Percentiles rank a stretch among this genome's conserved stretches.
Conservation (phyloP, 2,888 invertebrate species). For the Onthophagus sagittarius region DNA sequence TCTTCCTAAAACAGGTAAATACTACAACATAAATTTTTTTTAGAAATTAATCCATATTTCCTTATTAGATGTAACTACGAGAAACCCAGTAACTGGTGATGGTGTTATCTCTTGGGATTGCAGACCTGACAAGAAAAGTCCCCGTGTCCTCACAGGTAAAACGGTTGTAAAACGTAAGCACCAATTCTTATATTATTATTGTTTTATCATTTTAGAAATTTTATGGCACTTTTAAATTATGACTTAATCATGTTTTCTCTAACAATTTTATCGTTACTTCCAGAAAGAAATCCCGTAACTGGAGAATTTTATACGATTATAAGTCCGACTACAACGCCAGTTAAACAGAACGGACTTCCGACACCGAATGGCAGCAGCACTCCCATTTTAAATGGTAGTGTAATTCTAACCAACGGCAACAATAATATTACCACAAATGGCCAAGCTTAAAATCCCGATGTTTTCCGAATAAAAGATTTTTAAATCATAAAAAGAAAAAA, state of each 20-base stretch:
- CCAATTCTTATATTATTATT: not conserved
- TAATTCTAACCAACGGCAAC: slow-evolving; percentile 29
- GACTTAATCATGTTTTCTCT: not conserved
- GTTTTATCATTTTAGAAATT: not conserved
- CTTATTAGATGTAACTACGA: slow-evolving; percentile 44
- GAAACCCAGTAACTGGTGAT: slow-evolving; percentile 48
- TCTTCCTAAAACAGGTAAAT: slow-evolving; percentile 45
- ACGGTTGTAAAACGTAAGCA: slow-evolving; percentile 9
- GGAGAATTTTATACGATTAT: slow-evolving; percentile 45
- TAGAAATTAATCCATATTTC: not conserved
- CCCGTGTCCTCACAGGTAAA: slow-evolving; percentile 38
- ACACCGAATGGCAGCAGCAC: slow-evolving; percentile 33
- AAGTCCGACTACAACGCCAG: slow-evolving; percentile 41
- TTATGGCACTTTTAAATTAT: not conserved
- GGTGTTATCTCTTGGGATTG: slow-evolving; percentile 47
- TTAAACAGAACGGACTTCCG: slow-evolving; percentile 41
- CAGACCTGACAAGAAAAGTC: slow-evolving; percentile 36
- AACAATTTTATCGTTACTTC: slow-evolving; percentile 23
- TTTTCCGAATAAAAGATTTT: not conserved
- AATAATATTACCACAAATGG: slow-evolving; percentile 31
- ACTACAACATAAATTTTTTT: not conserved
- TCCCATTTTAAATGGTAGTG: slow-evolving; percentile 28
- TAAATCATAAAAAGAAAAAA: not conserved
- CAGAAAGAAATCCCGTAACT: slow-evolving; percentile 48
- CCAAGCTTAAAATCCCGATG: slow-evolving; percentile 29